Percentiles rank a stretch among this genome's conserved stretches.
Conservation (phyloP, 2,888 invertebrate genomes). For the Lampropteryx suffumata region DNA sequence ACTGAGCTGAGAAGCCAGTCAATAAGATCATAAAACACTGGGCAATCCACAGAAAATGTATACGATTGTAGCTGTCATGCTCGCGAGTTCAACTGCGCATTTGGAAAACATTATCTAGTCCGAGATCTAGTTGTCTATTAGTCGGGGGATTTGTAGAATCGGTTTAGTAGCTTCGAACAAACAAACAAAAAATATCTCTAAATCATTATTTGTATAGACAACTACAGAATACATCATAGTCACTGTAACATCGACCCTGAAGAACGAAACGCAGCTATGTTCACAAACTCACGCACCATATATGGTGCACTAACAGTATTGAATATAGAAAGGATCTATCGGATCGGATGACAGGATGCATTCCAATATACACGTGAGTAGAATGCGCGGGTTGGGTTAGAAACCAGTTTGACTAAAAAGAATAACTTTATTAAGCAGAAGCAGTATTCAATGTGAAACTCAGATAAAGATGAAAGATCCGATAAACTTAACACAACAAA, state of each 20-base stretch:
- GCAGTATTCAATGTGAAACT: too few relatives aligned
- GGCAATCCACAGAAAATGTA: constrained; percentile 18
- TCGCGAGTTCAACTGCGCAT: too few relatives aligned
- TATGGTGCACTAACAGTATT: constrained; percentile 52
- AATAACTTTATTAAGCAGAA: constrained; percentile 4
- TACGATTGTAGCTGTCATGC: not conserved
- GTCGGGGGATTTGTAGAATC: too few relatives aligned
- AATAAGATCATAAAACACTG: too few relatives aligned
- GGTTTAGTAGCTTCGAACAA: too few relatives aligned
- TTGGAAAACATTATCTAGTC: too few relatives aligned
- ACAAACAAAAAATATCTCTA: too few relatives aligned
- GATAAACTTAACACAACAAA: too few relatives aligned
- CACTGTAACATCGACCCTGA: constrained; percentile 58
- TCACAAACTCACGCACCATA: constrained; percentile 41
- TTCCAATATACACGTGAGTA: constrained; percentile 46
- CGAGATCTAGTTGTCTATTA: too few relatives aligned
- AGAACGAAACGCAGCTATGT: constrained; percentile 45
- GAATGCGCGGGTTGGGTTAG: constrained; percentile 30
- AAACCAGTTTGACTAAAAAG: constrained; percentile 29
- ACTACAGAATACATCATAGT: constrained; percentile 36
- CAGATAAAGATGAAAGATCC: too few relatives aligned
- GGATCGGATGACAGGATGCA: constrained; percentile 46
- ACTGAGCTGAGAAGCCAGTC: too few relatives aligned
- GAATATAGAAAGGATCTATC: constrained; percentile 48
- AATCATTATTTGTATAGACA: too few relatives aligned